Conservation (phyloP, 1,140 invertebrate genomes). For the Venturia canescens region DNA sequence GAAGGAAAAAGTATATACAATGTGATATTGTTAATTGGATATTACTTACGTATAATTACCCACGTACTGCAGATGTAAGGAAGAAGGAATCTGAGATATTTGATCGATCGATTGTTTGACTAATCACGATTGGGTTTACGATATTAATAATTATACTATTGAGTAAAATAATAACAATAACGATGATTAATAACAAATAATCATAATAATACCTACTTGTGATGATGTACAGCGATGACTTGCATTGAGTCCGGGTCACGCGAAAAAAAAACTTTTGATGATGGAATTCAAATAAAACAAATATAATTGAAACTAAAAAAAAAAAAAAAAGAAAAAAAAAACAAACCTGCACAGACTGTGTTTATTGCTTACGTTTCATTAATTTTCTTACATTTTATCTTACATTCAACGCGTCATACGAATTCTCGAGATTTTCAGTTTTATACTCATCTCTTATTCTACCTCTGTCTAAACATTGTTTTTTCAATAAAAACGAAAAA, state of each 20-base stretch:
- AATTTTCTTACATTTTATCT: slow-evolving; percentile 54
- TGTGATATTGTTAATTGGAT: slow-evolving; percentile 73
- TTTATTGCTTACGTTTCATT: slow-evolving; percentile 70
- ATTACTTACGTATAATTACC: slow-evolving; percentile 61
- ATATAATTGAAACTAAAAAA: slow-evolving; percentile 75
- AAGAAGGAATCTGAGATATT: slow-evolving; percentile 60
- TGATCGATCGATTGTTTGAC: slow-evolving; percentile 65
- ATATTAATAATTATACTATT: slow-evolving; percentile 71
- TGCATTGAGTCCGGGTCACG: slow-evolving; percentile 75
- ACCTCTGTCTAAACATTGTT: neutral
- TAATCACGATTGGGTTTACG: slow-evolving; percentile 68
- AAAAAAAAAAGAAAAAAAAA: slow-evolving; percentile 56
- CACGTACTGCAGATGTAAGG: slow-evolving; percentile 51
- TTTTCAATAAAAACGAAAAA: too few species aligned
- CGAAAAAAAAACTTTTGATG: slow-evolving; percentile 72
- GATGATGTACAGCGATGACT: slow-evolving; percentile 76
- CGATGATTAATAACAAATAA: slow-evolving; percentile 68
- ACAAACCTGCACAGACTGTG: slow-evolving; percentile 69
- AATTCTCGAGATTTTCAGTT: slow-evolving; percentile 19
- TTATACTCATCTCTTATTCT: slow-evolving; percentile 14
- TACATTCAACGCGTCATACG: slow-evolving; percentile 1
- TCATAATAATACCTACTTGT: slow-evolving; percentile 69
- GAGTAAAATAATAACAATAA: slow-evolving; percentile 65
- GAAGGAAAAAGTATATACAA: slow-evolving; percentile 69
- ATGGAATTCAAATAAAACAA: slow-evolving; percentile 77